Evolutionary conservation across 2,797 vertebrate genomes (phyloP).

Genomic region (Xiphorhynchus erythropygius): DNA sequence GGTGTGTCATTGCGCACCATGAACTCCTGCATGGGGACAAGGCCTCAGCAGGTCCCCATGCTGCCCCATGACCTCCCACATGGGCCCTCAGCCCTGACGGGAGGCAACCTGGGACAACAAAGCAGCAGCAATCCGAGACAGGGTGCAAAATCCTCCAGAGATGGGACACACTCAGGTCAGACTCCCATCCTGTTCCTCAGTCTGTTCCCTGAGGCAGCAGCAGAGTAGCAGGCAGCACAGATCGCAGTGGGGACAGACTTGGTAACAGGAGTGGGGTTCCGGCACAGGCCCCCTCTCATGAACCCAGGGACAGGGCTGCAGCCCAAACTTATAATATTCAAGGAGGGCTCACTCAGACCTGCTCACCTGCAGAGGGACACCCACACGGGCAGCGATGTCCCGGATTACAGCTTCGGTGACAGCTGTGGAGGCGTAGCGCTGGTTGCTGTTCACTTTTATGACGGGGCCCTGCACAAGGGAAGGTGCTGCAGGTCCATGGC

Average conservation of each 20-base stretch:
- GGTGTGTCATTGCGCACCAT: constrained; percentile 95
- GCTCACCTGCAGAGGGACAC: constrained; percentile 90
- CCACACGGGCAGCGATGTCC: constrained; percentile 83
- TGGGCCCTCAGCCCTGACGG: not conserved
- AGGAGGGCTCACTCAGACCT: rapidly evolving
- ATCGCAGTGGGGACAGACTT: rapidly evolving
- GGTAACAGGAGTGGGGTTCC: not conserved
- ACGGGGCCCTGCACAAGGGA: constrained; percentile 85
- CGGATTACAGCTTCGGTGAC: constrained; percentile 88
- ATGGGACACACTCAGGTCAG: not conserved
- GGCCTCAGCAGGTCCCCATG: not conserved
- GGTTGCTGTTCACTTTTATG: constrained; percentile 96
- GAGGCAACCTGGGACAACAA: not conserved
- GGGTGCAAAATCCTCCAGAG: not conserved
- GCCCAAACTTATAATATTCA: not conserved
- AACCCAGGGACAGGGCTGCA: not conserved
- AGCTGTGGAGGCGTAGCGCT: constrained; percentile 93
- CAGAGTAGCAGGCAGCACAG: not conserved
- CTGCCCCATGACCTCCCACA: not conserved
- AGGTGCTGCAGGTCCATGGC: rapidly evolving
- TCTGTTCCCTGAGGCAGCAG: not conserved
- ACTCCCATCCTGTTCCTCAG: not conserved
- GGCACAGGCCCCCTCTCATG: not conserved
- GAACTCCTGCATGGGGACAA: constrained; percentile 80
- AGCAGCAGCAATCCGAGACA: rapidly evolving